Base-by-base conservation (phyloP, 2,888 invertebrate species). In the Biston stratarius region DNA sequence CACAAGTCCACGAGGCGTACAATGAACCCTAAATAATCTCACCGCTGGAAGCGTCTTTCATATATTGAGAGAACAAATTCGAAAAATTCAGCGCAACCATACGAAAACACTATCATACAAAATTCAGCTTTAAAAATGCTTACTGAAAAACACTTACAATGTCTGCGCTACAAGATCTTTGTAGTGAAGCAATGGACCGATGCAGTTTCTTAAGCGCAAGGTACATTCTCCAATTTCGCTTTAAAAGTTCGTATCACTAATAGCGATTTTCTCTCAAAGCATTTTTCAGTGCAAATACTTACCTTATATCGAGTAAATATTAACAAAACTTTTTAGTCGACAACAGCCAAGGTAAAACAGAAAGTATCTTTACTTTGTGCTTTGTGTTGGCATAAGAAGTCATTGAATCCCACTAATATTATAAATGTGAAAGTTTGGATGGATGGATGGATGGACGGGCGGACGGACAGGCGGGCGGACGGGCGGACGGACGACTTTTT, bases 201-300 rank as follows among this genome's bases (percentile, higher is more conserved):
- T 12, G 11, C 10, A 45, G 12, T 45, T 34, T 33, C 45, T 57
- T 34, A 14, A 14, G 10, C 14, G 14, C 42, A n/a, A 8, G 2
- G 36, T 9, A n/a, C 33, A 57, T 45, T 47, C 36, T 14, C 34
- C 57, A 57, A 45, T 57, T 57, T 45, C 14, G 36, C 45, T 57
- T 45, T 45, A 11, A 57, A 57, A 45, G 57, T 45, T 47, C 15
- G 55, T 55, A 45, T 57, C 45, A 34, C 33, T 45, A 57, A 45
- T 57, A 45, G 44, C 10, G 38, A 5, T 38, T 56, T 57, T 57
- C 44, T 57, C 36, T 14, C 14, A 1, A 34, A 53, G 15, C 34
- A 57, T 45, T 57, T 57, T 42, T 36, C 12, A 14, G 12, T 12
- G 45, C 44, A 24, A 14, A 57, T 55, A 55, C 42, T 57, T 45